Conservation (phyloP, 1,140 invertebrate species). For the Psix sp. region DNA sequence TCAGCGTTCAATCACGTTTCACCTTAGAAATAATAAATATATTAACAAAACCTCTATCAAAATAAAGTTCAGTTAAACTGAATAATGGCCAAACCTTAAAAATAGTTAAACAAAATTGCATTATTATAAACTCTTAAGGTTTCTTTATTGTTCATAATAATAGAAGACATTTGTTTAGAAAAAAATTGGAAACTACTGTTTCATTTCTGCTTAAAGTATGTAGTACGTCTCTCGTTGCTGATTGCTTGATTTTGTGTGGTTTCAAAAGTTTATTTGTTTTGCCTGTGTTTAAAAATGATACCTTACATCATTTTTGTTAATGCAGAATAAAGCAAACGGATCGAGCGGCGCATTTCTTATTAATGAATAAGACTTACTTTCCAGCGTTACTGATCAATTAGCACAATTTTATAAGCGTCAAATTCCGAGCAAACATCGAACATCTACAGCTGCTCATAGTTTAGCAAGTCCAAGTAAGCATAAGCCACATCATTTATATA, state of each 20-base stretch:
- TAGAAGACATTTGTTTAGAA: too few relatives aligned
- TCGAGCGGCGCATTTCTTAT: neutral
- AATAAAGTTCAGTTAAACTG: too few relatives aligned
- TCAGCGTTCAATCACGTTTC: too few relatives aligned
- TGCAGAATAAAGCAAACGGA: neutral
- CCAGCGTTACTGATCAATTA: neutral
- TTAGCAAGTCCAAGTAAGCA: conserved; percentile 6
- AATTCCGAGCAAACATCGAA: neutral
- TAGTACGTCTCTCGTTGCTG: neutral
- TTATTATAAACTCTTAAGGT: too few relatives aligned
- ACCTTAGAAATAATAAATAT: too few relatives aligned
- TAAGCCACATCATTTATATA: conserved; percentile 9
- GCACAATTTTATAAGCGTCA: conserved; percentile 1
- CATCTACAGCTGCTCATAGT: neutral
- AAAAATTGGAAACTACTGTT: neutral
- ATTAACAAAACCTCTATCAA: too few relatives aligned
- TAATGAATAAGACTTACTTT: neutral
- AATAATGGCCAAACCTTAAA: too few relatives aligned
- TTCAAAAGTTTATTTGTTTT: neutral
- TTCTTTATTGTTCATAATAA: too few relatives aligned
- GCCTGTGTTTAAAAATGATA: conserved; percentile 5
- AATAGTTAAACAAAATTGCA: too few relatives aligned
- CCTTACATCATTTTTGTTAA: neutral
- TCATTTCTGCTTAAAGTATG: neutral
- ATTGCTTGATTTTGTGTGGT: conserved; percentile 2